phyloP scores from a whole-genome alignment of 2,888 invertebrate species.

The Dioctria rufipes region DNA sequence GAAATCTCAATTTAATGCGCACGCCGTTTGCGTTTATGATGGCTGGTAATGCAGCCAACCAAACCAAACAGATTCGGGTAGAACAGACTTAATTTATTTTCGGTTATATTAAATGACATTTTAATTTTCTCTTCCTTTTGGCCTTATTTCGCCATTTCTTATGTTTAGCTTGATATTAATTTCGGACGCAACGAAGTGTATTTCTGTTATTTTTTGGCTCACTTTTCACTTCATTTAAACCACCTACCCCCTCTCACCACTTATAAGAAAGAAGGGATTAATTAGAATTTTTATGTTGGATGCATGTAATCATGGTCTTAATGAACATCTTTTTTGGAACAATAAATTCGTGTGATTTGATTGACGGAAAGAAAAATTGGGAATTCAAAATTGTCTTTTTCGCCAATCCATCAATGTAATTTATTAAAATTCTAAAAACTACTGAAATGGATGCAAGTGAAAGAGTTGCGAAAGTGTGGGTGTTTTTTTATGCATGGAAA shows the following conservation, averaged over 20 bases:
- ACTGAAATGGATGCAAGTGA: too few species aligned
- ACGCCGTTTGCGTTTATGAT: constrained; percentile 1
- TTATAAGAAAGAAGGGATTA: background rate
- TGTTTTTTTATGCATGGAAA: too few species aligned
- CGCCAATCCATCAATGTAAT: too few species aligned
- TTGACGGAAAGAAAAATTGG: too few species aligned
- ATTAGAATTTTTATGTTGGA: background rate
- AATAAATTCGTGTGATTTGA: background rate
- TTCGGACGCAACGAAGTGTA: background rate
- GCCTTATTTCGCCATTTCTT: background rate
- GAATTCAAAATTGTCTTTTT: too few species aligned
- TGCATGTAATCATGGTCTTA: background rate
- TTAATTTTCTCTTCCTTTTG: background rate
- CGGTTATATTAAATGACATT: constrained; percentile 21
- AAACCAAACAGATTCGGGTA: constrained; percentile 4
- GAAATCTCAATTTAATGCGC: constrained; percentile 1
- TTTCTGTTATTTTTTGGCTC: background rate
- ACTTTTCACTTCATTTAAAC: background rate
- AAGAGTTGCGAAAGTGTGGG: too few species aligned
- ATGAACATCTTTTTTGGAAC: background rate
- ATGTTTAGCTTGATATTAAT: background rate
- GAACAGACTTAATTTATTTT: constrained; percentile 21
- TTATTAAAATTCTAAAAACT: too few species aligned
- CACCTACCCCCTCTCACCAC: background rate
- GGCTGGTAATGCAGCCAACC: background rate